phyloP scores from a whole-genome alignment of 2,888 invertebrate species.

The Acleris literana region DNA sequence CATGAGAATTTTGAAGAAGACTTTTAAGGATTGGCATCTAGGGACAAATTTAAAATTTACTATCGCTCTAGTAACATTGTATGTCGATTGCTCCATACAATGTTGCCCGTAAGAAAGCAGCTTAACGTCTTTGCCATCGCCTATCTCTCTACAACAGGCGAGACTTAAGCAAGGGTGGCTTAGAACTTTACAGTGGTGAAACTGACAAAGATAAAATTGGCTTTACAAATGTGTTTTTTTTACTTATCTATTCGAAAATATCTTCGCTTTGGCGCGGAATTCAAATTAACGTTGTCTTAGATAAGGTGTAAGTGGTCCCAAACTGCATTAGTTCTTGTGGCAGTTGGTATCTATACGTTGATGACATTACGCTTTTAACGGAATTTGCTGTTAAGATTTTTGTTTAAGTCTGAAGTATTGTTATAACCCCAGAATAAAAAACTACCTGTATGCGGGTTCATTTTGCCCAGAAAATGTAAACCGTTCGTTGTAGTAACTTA shows the following conservation, averaged over 20 bases:
- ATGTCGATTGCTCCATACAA: slow-evolving; percentile 7
- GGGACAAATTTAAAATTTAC: background rate
- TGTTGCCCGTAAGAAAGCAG: slow-evolving; percentile 11
- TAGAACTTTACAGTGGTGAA: slow-evolving; percentile 34
- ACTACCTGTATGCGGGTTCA: too few species aligned
- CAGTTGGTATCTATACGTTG: background rate
- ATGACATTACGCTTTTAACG: background rate
- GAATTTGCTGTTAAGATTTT: background rate
- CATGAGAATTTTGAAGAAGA: slow-evolving; percentile 10
- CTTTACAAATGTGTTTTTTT: slow-evolving; percentile 30
- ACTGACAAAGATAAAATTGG: slow-evolving; percentile 22
- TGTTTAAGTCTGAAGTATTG: background rate
- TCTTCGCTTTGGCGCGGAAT: background rate
- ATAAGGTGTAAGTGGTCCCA: too few species aligned
- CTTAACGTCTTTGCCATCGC: slow-evolving; percentile 28
- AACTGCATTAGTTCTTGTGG: background rate
- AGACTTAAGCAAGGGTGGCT: slow-evolving; percentile 30
- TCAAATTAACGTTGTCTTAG: background rate
- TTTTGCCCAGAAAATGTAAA: too few species aligned
- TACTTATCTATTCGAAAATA: slow-evolving; percentile 19
- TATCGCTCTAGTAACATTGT: slow-evolving; percentile 13
- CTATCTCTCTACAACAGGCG: slow-evolving; percentile 30
- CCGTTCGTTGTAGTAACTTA: too few species aligned
- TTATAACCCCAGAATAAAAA: background rate
- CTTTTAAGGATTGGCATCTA: slow-evolving; percentile 1